phyloP scores from a whole-genome alignment of 1,140 invertebrate species.

The Zaprionus kolodkinae region DNA sequence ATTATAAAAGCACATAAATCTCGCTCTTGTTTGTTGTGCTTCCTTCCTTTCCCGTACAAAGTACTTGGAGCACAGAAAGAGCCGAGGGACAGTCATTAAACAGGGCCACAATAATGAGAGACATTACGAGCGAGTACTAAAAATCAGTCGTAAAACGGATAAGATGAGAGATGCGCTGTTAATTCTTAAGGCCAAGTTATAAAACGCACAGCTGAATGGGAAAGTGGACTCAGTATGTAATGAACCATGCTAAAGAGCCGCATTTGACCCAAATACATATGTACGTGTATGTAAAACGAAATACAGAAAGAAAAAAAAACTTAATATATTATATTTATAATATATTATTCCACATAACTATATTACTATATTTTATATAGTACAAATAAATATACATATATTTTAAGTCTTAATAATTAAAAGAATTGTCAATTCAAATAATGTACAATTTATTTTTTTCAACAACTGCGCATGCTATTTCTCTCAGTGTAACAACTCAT shows the following conservation, averaged over 20 bases:
- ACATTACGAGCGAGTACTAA: slow-evolving; percentile 65
- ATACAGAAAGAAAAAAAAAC: neutral
- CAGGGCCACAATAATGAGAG: slow-evolving; percentile 64
- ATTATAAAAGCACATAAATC: slow-evolving; percentile 66
- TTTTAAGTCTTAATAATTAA: neutral
- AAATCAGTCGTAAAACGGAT: slow-evolving; percentile 72
- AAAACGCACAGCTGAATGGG: slow-evolving; percentile 11
- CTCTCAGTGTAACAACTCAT: slow-evolving; percentile 10
- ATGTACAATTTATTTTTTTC: neutral
- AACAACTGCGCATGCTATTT: neutral
- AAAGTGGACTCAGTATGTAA: slow-evolving; percentile 14
- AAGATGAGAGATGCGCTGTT: slow-evolving; percentile 47
- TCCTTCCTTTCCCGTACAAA: slow-evolving; percentile 19
- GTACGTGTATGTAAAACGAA: neutral
- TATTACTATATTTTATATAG: too few species aligned
- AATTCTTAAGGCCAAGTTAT: slow-evolving; percentile 36
- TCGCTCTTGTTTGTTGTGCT: slow-evolving; percentile 12
- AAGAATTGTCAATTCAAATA: neutral
- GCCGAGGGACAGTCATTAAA: slow-evolving; percentile 57
- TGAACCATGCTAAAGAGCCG: slow-evolving; percentile 11
- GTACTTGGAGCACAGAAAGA: slow-evolving; percentile 10
- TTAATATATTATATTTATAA: too few species aligned
- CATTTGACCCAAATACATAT: slow-evolving; percentile 1
- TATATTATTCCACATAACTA: neutral
- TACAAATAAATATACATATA: neutral